Conservation (phyloP, 2,888 invertebrate species). For the Linnaemya vulpina region DNA sequence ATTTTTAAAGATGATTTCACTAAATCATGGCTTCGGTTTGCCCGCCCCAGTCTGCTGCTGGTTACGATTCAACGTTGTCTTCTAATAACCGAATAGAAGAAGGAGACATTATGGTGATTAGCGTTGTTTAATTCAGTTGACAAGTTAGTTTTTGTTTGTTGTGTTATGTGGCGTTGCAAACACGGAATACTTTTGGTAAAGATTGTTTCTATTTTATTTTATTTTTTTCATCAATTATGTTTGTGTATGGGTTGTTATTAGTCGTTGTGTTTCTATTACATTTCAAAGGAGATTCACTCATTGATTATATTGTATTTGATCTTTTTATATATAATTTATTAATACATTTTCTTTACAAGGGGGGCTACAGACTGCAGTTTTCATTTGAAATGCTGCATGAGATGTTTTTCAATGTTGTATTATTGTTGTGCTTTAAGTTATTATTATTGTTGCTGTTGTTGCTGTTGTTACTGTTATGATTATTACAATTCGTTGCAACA, state of each 20-base stretch:
- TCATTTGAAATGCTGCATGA: conserved; percentile 40
- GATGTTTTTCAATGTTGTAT: conserved; percentile 47
- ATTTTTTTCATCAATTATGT: conserved; percentile 14
- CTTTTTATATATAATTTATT: not conserved
- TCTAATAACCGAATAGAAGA: conserved; percentile 31
- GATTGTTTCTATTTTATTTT: conserved; percentile 13
- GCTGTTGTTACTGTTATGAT: conserved; percentile 30
- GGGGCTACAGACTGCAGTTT: conserved; percentile 29
- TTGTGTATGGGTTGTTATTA: conserved; percentile 15
- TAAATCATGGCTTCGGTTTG: not conserved
- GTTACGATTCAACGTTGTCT: not conserved
- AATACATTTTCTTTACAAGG: conserved; percentile 5
- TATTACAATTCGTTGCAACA: conserved; percentile 49
- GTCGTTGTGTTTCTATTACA: conserved; percentile 29
- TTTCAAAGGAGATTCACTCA: conserved; percentile 68
- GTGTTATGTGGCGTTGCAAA: conserved; percentile 13
- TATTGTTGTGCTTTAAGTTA: conserved; percentile 18
- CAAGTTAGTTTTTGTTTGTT: conserved; percentile 21
- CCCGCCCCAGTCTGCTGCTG: not conserved
- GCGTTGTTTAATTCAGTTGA: conserved; percentile 33
- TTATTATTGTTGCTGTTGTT: conserved; percentile 22
- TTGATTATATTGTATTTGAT: conserved; percentile 53
- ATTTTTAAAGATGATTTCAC: not conserved
- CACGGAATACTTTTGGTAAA: conserved; percentile 31
- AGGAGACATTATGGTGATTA: conserved; percentile 49